phyloP scores from a whole-genome alignment of 2,888 invertebrate species.

The Drosophila atripex region DNA sequence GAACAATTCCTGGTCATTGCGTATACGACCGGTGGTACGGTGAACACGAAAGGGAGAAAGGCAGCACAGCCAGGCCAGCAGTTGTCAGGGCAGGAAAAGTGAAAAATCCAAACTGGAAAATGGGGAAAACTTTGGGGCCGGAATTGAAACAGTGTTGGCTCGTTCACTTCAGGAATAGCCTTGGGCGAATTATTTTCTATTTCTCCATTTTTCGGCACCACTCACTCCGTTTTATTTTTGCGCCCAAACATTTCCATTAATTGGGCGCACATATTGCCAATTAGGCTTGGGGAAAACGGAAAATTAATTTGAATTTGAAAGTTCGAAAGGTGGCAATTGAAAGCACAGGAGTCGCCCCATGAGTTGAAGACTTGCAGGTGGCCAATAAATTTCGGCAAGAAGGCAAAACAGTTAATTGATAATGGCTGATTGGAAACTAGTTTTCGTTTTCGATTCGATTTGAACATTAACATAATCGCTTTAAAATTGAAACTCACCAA shows the following conservation, averaged over 20 bases:
- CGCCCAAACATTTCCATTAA: conserved; percentile 55
- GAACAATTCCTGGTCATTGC: conserved; percentile 39
- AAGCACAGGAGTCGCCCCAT: conserved; percentile 48
- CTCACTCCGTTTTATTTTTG: conserved; percentile 38
- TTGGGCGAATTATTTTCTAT: conserved; percentile 26
- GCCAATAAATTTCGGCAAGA: conserved; percentile 65
- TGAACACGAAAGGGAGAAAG: not conserved
- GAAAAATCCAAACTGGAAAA: conserved; percentile 9
- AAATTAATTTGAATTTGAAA: conserved; percentile 73
- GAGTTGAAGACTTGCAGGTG: conserved; percentile 22
- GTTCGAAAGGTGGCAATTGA: conserved; percentile 68
- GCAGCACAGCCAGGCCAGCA: not conserved
- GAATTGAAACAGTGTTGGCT: conserved; percentile 54
- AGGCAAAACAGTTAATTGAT: conserved; percentile 62
- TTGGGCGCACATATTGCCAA: conserved; percentile 76
- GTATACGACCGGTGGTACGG: conserved; percentile 33
- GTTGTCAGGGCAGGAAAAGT: conserved; percentile 3
- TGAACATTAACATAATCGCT: conserved; percentile 74
- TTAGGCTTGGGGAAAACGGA: conserved; percentile 70
- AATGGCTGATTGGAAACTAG: conserved; percentile 76
- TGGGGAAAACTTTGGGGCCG: conserved; percentile 43
- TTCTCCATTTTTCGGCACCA: conserved; percentile 42
- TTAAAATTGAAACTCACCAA: conserved; percentile 74
- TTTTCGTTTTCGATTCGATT: conserved; percentile 43
- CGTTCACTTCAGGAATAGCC: conserved; percentile 31